phyloP scores from a whole-genome alignment of 2,888 invertebrate species.

The Hypomecis atomaria region DNA sequence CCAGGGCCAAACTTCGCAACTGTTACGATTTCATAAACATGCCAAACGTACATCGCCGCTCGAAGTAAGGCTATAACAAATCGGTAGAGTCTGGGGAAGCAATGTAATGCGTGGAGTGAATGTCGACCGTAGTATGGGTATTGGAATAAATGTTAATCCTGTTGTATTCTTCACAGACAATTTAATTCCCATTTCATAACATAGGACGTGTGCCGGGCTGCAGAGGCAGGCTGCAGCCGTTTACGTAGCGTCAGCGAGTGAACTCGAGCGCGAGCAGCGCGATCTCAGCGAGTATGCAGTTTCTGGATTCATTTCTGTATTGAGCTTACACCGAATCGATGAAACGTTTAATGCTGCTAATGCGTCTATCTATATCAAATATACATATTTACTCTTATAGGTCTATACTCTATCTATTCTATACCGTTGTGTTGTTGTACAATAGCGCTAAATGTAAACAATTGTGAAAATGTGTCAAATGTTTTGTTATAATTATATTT shows the following conservation, averaged over 20 bases:
- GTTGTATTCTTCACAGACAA: constrained; percentile 74
- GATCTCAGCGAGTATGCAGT: constrained; percentile 45
- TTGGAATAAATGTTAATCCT: constrained; percentile 61
- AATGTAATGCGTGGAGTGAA: constrained; percentile 42
- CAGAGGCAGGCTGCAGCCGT: constrained; percentile 45
- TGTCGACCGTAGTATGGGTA: constrained; percentile 30
- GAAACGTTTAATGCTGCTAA: not conserved
- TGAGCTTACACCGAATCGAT: constrained; percentile 20
- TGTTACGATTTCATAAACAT: constrained; percentile 19
- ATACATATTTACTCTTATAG: too few relatives aligned
- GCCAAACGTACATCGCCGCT: constrained; percentile 46
- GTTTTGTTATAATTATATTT: too few relatives aligned
- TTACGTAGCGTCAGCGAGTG: constrained; percentile 54
- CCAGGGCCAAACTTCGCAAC: constrained; percentile 27
- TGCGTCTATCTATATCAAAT: not conserved
- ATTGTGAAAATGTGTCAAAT: too few relatives aligned
- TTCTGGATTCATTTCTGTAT: constrained; percentile 27
- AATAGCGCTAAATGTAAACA: too few relatives aligned
- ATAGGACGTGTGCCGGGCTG: constrained; percentile 55
- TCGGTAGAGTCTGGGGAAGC: constrained; percentile 33
- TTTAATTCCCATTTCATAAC: constrained; percentile 75
- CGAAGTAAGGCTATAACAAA: constrained; percentile 8
- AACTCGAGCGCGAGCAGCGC: constrained; percentile 55
- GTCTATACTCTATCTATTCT: too few relatives aligned
- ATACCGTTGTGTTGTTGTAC: too few relatives aligned